Percentiles rank a stretch among this genome's conserved stretches.
Conservation (phyloP, 2,797 vertebrate species). For the Remorina albescens region DNA sequence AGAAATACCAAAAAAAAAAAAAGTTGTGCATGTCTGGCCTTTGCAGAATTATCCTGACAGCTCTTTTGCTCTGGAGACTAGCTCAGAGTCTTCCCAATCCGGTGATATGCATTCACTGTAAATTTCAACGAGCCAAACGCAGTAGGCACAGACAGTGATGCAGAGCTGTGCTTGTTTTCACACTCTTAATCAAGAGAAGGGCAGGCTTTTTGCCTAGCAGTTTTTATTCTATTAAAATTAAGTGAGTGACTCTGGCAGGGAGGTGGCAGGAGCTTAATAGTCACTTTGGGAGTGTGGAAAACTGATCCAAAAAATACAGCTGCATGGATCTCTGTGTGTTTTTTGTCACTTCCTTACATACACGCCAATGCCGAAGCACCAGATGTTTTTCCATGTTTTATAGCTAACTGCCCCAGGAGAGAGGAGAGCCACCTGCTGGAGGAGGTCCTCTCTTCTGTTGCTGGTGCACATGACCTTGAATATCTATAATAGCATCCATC, state of each 20-base stretch:
- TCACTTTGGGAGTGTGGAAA: constrained; percentile 57
- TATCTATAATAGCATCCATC: constrained; percentile 59
- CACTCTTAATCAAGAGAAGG: constrained; percentile 62
- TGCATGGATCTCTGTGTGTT: constrained; percentile 50
- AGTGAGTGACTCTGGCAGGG: constrained; percentile 49
- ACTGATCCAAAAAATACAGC: constrained; percentile 67
- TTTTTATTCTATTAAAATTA: constrained; percentile 58
- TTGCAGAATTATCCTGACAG: constrained; percentile 44
- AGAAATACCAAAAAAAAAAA: neutral
- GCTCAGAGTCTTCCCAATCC: constrained; percentile 38
- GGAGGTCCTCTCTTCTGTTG: constrained; percentile 52
- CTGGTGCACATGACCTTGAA: constrained; percentile 62
- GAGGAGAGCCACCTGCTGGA: constrained; percentile 76
- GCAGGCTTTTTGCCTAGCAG: constrained; percentile 46
- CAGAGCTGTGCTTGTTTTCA: constrained; percentile 42
- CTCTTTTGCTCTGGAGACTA: constrained; percentile 46
- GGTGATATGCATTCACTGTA: constrained; percentile 51
- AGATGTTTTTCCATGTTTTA: constrained; percentile 75
- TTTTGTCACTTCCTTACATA: constrained; percentile 61
- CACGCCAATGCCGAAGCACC: constrained; percentile 34
- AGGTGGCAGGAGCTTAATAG: constrained; percentile 33
- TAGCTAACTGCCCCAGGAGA: constrained; percentile 68
- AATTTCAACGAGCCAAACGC: constrained; percentile 57
- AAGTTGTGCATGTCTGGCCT: constrained; percentile 24
- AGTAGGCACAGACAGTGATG: constrained; percentile 9